Evolutionary conservation across 2,888 invertebrate species (phyloP).

Genomic region (Hesperia comma): DNA sequence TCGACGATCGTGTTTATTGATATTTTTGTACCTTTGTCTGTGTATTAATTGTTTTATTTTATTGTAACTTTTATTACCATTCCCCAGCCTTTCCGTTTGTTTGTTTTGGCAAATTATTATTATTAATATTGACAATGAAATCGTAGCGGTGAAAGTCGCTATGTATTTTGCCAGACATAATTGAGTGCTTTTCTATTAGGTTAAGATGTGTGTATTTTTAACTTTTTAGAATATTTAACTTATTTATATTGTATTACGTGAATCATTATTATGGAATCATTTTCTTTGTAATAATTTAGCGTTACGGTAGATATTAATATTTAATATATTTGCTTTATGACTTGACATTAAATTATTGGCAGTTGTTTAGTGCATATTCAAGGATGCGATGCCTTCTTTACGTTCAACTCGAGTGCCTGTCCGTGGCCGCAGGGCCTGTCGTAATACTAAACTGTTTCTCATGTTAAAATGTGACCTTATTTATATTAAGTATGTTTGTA

Average conservation of each 20-base stretch:
- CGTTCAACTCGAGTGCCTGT: slow-evolving; percentile 76
- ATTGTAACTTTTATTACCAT: slow-evolving; percentile 71
- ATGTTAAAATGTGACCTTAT: slow-evolving; percentile 67
- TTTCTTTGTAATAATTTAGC: slow-evolving; percentile 83
- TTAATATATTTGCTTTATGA: slow-evolving; percentile 82
- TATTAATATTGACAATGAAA: slow-evolving; percentile 52
- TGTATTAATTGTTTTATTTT: slow-evolving; percentile 72
- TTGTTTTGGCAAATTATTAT: slow-evolving; percentile 68
- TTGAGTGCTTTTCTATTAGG: slow-evolving; percentile 82
- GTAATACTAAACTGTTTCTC: slow-evolving; percentile 61
- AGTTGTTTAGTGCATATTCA: slow-evolving; percentile 73
- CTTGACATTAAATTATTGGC: slow-evolving; percentile 76
- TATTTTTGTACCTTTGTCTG: slow-evolving; percentile 81
- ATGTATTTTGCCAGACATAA: slow-evolving; percentile 62
- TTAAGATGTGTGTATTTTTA: slow-evolving; percentile 83
- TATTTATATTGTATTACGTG: slow-evolving; percentile 83
- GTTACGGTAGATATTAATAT: slow-evolving; percentile 80
- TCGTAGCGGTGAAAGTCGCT: slow-evolving; percentile 51
- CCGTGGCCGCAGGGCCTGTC: slow-evolving; percentile 54
- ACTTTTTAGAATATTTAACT: slow-evolving; percentile 84
- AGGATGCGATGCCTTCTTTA: slow-evolving; percentile 66
- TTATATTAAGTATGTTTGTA: slow-evolving; percentile 52
- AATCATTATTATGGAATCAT: slow-evolving; percentile 78
- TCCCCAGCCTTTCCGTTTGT: slow-evolving; percentile 67
- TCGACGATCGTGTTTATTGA: slow-evolving; percentile 66